Percentiles rank a stretch among this genome's conserved stretches.
Evolutionary conservation across 2,888 invertebrate genomes (phyloP).

Genomic region (Cylloceria caligata): DNA sequence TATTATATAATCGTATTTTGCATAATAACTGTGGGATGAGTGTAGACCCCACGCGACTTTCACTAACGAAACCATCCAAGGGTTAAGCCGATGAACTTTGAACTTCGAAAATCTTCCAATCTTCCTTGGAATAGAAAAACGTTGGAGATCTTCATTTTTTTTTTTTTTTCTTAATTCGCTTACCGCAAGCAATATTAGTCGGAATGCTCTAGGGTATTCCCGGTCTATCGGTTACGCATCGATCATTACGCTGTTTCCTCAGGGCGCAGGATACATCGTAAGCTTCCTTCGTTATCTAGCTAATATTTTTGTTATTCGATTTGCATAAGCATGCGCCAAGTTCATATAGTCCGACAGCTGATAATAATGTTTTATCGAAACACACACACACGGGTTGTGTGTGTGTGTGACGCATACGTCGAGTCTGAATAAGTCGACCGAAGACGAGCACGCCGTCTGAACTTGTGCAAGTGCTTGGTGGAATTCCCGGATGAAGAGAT

Average conservation of each 20-base stretch:
- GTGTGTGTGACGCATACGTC: not conserved
- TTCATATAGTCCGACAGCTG: not conserved
- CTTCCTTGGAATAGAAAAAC: not conserved
- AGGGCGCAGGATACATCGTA: not conserved
- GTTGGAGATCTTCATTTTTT: not conserved
- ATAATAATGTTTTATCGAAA: not conserved
- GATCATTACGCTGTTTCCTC: not conserved
- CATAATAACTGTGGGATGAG: not conserved
- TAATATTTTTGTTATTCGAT: not conserved
- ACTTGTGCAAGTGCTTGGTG: not conserved
- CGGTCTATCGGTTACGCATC: not conserved
- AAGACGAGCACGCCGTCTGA: not conserved
- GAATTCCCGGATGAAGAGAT: constrained; percentile 27
- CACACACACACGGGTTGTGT: not conserved
- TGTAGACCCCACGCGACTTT: not conserved
- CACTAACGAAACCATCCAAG: constrained; percentile 3
- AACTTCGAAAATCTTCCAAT: not conserved
- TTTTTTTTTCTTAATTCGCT: not conserved
- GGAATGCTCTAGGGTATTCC: not conserved
- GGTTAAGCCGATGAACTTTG: not conserved
- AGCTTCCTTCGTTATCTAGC: not conserved
- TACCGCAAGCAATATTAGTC: not conserved
- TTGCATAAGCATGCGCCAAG: not conserved
- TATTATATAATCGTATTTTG: not conserved
- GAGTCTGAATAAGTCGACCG: not conserved